phyloP scores from a whole-genome alignment of 2,113 vertebrate genomes.

The Polyodon spathula region DNA sequence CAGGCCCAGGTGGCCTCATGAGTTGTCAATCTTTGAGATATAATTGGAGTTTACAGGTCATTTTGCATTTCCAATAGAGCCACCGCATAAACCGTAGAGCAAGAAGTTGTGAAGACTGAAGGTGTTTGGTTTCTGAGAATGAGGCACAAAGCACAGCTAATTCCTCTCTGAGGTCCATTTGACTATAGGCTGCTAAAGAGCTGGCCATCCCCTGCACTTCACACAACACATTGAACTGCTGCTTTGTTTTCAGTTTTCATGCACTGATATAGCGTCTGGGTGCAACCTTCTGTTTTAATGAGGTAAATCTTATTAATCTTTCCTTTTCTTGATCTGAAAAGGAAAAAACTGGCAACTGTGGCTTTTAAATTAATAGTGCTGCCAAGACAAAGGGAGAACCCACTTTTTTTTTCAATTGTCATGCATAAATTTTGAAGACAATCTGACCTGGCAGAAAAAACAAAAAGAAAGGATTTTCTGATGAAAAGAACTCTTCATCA shows the following conservation, averaged over 20 bases:
- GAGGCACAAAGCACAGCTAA: not conserved
- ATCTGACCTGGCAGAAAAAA: not conserved
- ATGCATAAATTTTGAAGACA: not conserved
- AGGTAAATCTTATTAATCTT: conserved; percentile 5
- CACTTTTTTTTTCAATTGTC: not conserved
- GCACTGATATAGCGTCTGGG: conserved; percentile 12
- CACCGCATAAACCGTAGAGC: conserved; percentile 12
- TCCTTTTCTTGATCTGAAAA: not conserved
- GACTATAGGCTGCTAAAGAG: conserved; percentile 1
- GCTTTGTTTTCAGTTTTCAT: not conserved
- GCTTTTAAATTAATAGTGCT: not conserved
- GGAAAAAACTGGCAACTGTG: not conserved
- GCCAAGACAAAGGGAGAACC: not conserved
- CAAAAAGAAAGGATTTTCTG: not conserved
- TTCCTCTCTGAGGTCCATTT: not conserved
- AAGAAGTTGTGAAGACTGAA: conserved; percentile 12
- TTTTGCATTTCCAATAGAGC: conserved; percentile 24
- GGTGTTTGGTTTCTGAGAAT: not conserved
- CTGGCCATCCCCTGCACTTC: not conserved
- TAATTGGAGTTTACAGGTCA: not conserved
- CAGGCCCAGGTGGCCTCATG: conserved; percentile 14
- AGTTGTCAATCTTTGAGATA: not conserved
- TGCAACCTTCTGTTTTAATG: not conserved
- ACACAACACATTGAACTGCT: not conserved
- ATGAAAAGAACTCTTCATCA: too few relatives aligned